Evolutionary conservation across 2,888 invertebrate genomes (phyloP).

Genomic region (Mechanitis messenoides): DNA sequence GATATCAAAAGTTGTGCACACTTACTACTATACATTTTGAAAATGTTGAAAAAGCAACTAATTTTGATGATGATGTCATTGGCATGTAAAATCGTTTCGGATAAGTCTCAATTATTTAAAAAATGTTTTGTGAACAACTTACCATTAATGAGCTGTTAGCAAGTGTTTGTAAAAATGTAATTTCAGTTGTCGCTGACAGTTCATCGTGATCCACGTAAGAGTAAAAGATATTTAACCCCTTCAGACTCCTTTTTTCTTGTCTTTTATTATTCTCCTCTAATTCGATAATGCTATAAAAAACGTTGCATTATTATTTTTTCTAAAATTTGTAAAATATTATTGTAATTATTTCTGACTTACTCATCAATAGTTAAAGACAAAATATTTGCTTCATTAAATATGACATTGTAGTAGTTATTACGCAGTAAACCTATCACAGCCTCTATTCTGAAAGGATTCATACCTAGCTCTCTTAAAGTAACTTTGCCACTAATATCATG

Average conservation of each 20-base stretch:
- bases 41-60: too few relatives aligned
- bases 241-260: conserved; percentile 20
- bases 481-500: neutral
- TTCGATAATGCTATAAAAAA: conserved; percentile 30
- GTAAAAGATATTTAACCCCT: conserved; percentile 39
- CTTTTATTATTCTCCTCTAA: conserved; percentile 28
- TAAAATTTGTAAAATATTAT: neutral
- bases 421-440: conserved; percentile 8
- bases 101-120: neutral
- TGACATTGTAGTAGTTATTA: conserved; percentile 8
- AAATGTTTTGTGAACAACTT: neutral
- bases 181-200: conserved; percentile 37
- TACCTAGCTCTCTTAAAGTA: conserved; percentile 16
- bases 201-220: conserved; percentile 41
- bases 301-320: neutral
- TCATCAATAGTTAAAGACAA: conserved; percentile 9
- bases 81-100: neutral
- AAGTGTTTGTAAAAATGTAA: conserved; percentile 34
- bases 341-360: conserved; percentile 11
- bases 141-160: conserved; percentile 20
- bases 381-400: conserved; percentile 6
- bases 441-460: conserved; percentile 10
- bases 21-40: too few relatives aligned
- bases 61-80: too few relatives aligned
- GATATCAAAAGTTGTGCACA: too few relatives aligned